phyloP scores from a whole-genome alignment of 23 tunicate species.

The Clavelina lepadiformis region DNA sequence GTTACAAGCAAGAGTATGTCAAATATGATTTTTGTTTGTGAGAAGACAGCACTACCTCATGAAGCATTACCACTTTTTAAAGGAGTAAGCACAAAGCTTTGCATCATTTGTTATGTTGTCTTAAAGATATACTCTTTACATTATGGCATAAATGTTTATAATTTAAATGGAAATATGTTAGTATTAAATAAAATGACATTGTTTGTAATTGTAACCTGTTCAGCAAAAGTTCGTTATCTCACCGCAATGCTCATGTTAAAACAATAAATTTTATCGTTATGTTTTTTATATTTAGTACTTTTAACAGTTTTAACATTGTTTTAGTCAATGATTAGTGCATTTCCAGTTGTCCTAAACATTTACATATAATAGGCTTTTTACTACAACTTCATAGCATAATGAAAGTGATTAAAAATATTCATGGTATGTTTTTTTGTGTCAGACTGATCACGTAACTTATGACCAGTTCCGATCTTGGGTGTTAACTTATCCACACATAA shows the following conservation, averaged over 20 bases:
- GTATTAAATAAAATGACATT: too few species aligned
- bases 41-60: constrained; percentile 89
- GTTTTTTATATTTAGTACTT: neutral
- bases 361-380: too few species aligned
- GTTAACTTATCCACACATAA: constrained; percentile 43
- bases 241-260: too few species aligned
- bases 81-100: neutral
- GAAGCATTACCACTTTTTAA: constrained; percentile 32
- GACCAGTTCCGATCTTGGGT: constrained; percentile 65
- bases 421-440: neutral
- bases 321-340: neutral
- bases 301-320: neutral
- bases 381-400: too few species aligned
- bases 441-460: constrained; percentile 63
- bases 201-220: too few species aligned
- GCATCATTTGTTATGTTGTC: too few species aligned
- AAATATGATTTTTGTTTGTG: constrained; percentile 73
- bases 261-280: neutral
- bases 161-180: too few species aligned
- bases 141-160: too few species aligned
- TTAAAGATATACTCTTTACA: too few species aligned
- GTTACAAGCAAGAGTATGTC: constrained; percentile 91
- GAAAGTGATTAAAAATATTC: too few species aligned
- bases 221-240: too few species aligned
- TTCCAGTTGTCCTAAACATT: too few species aligned